These are phyloP conservation scores for Standfussiana lucernea DNA, from an alignment of 2,888 invertebrate species.

Conservation along the genomic window DNA sequence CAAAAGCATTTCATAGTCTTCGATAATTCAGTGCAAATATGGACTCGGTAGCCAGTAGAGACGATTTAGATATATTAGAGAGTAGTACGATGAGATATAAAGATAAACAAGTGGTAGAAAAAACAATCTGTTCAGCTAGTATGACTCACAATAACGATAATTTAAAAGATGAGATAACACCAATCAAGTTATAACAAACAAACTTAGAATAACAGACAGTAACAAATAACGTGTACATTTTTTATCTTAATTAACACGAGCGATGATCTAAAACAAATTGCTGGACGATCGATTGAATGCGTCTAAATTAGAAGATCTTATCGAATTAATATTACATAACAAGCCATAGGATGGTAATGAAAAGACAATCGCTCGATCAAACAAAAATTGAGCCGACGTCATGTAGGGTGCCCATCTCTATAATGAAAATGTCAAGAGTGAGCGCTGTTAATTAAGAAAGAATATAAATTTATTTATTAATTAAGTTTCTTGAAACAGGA, in stretches of 20 bases:
- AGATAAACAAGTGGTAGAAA: constrained; percentile 11
- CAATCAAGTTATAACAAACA: constrained; percentile 54
- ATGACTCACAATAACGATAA: constrained; percentile 38
- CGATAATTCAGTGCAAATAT: constrained; percentile 21
- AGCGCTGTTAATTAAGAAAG: constrained; percentile 30
- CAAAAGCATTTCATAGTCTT: constrained; percentile 20
- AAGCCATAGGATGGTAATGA: constrained; percentile 78
- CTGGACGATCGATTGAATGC: constrained; percentile 81
- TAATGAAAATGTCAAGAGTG: constrained; percentile 53
- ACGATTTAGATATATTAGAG: not conserved
- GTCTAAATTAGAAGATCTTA: constrained; percentile 79
- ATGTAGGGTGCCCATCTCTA: constrained; percentile 61
- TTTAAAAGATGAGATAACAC: constrained; percentile 50
- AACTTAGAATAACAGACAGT: constrained; percentile 47
- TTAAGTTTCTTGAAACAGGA: not conserved
- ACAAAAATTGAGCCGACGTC: constrained; percentile 74
- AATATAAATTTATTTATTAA: not conserved
- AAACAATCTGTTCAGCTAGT: constrained; percentile 18
- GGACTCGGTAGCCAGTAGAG: not conserved
- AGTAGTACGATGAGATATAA: constrained; percentile 5
- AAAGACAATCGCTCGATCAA: constrained; percentile 83
- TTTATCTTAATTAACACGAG: constrained; percentile 79
- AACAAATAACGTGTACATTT: constrained; percentile 66
- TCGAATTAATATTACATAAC: constrained; percentile 86
- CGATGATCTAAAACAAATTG: constrained; percentile 77